Evolutionary conservation across 2,888 invertebrate genomes (phyloP).

Genomic region (Epinotia brunnichana): DNA sequence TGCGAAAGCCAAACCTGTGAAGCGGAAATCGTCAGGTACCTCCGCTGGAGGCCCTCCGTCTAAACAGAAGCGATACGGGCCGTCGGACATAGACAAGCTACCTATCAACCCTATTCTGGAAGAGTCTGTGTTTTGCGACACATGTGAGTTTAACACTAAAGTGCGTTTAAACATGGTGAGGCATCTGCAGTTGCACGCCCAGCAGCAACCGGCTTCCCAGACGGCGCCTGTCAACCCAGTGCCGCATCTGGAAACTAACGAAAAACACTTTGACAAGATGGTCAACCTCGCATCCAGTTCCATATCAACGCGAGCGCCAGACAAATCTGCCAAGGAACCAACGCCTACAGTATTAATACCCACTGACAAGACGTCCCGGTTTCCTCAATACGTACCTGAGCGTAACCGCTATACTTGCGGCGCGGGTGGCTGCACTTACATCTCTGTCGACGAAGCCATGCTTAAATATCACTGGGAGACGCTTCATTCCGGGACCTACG

Average conservation of each 20-base stretch:
- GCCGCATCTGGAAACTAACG: constrained; percentile 89
- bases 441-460: constrained; percentile 88
- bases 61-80: constrained; percentile 65
- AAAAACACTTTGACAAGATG: constrained; percentile 94
- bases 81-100: constrained; percentile 85
- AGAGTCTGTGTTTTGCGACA: constrained; percentile 84
- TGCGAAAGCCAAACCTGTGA: constrained; percentile 14
- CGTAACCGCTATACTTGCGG: constrained; percentile 88
- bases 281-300: constrained; percentile 91
- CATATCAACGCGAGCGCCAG: constrained; percentile 54
- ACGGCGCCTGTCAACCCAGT: constrained; percentile 92
- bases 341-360: constrained; percentile 50
- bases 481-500: constrained; percentile 85
- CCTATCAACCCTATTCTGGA: constrained; percentile 87
- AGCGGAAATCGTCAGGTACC: constrained; percentile 19
- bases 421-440: constrained; percentile 87
- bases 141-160: constrained; percentile 88
- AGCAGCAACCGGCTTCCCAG: constrained; percentile 85
- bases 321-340: constrained; percentile 52
- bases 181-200: constrained; percentile 87
- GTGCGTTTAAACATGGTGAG: constrained; percentile 88
- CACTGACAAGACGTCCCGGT: constrained; percentile 57
- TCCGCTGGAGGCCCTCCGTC: constrained; percentile 27
- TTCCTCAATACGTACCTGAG: constrained; percentile 81
- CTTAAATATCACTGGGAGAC: constrained; percentile 89